A percentile compares a stretch with the other conserved stretches of the same genome.
These are phyloP conservation scores for Drosophila suzukii DNA, from an alignment of 1,140 invertebrate genomes.

Conservation along the genomic window DNA sequence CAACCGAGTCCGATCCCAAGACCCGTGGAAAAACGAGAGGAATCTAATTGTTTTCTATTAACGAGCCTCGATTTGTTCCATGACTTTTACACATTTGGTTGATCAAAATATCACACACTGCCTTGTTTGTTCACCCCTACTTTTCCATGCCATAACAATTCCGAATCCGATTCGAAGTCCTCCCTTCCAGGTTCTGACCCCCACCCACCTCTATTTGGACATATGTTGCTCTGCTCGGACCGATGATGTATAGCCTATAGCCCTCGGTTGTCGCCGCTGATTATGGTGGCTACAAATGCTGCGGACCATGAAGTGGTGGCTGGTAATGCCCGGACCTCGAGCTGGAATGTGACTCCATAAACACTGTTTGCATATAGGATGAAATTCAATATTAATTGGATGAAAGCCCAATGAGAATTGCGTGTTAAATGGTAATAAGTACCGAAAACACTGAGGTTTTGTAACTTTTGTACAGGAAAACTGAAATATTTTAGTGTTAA, in stretches of 20 bases:
- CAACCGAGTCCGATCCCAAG: background rate
- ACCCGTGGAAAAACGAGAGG: constrained; percentile 11
- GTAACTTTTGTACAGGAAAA: background rate
- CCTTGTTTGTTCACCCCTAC: constrained; percentile 13
- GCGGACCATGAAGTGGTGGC: constrained; percentile 66
- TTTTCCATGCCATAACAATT: background rate
- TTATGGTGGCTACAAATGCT: constrained; percentile 66
- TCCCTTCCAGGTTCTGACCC: constrained; percentile 7
- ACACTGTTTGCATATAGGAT: constrained; percentile 29
- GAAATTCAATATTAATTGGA: constrained; percentile 39
- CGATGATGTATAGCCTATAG: constrained; percentile 62
- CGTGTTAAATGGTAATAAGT: constrained; percentile 3
- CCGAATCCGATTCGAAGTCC: background rate
- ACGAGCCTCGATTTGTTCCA: constrained; percentile 75
- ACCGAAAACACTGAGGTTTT: background rate
- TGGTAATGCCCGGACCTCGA: constrained; percentile 9
- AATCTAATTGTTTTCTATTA: constrained; percentile 76
- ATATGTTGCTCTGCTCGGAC: constrained; percentile 66
- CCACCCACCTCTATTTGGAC: constrained; percentile 68
- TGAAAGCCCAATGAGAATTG: constrained; percentile 15
- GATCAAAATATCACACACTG: constrained; percentile 68
- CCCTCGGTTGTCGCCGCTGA: constrained; percentile 43
- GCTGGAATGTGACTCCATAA: background rate
- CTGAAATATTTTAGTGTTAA: background rate
- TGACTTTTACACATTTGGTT: constrained; percentile 59